phyloP scores from a whole-genome alignment of 2,113 vertebrate genomes.

The Cercopithecus mona region DNA sequence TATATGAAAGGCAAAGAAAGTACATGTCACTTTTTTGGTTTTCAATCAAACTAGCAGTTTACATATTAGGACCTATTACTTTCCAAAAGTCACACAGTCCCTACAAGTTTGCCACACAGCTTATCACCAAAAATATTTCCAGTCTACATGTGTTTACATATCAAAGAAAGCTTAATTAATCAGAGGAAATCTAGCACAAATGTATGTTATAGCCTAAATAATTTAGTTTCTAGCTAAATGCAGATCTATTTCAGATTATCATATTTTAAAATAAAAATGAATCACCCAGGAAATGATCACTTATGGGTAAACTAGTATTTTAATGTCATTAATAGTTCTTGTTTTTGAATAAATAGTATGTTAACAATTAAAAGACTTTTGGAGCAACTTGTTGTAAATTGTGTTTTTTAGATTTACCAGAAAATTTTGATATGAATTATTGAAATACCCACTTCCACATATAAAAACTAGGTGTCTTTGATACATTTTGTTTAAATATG shows the following conservation, averaged over 20 bases:
- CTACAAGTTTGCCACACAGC: neutral
- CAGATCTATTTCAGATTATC: conserved; percentile 14
- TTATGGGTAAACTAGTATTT: conserved; percentile 32
- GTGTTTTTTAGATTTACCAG: neutral
- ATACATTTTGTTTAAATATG: conserved; percentile 30
- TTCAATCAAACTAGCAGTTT: conserved; percentile 39
- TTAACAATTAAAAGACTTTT: neutral
- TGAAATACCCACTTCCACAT: neutral
- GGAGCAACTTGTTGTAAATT: neutral
- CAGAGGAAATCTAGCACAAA: conserved; percentile 23
- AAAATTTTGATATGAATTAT: neutral
- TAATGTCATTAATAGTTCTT: conserved; percentile 12
- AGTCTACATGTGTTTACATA: neutral
- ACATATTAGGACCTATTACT: neutral
- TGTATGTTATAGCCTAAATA: neutral
- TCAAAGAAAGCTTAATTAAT: conserved; percentile 8
- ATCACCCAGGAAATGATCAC: conserved; percentile 23
- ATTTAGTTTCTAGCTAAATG: conserved; percentile 40
- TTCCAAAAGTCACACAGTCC: conserved; percentile 5
- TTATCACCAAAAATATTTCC: neutral
- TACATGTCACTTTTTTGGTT: conserved; percentile 20
- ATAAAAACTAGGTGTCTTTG: conserved; percentile 40
- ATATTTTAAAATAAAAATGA: conserved; percentile 63
- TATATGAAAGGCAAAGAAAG: conserved; percentile 37
- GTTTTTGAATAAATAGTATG: conserved; percentile 27